Percentiles rank a stretch among this genome's conserved stretches.
These are phyloP conservation scores for Cranoglanis bouderius DNA, from an alignment of 2,113 vertebrate species.

Conservation along the genomic window DNA sequence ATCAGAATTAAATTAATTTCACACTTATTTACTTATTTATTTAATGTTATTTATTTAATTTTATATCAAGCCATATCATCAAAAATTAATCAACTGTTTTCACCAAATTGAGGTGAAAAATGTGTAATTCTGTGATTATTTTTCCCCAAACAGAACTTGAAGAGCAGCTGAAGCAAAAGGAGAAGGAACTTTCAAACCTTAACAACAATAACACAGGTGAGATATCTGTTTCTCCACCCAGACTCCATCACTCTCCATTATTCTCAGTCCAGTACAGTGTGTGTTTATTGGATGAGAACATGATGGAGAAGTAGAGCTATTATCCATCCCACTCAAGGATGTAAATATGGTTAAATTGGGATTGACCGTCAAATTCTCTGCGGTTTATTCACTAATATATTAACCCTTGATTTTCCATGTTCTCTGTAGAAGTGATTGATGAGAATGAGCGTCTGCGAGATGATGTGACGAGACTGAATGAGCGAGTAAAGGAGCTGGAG, in stretches of 20 bases:
- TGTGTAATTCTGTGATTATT: neutral
- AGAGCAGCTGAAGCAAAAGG: neutral
- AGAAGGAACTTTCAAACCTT: neutral
- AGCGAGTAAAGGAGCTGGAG: neutral
- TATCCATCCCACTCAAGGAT: no score
- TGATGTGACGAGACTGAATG: neutral
- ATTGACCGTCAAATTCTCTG: no score
- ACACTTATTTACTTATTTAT: no score
- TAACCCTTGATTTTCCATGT: no score
- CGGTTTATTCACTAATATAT: no score
- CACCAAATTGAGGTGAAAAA: no score
- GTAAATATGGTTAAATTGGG: no score
- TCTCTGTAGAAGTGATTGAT: neutral
- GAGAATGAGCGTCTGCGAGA: neutral
- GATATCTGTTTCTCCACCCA: neutral
- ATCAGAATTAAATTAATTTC: no score
- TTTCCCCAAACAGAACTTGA: neutral
- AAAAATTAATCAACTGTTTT: no score
- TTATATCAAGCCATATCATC: no score
- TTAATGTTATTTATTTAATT: no score
- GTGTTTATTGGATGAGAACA: neutral
- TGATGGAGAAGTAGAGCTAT: no score
- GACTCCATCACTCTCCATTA: neutral
- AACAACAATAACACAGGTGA: neutral
- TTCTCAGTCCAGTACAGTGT: neutral